Conservation (phyloP, 37 sponge, comb jelly and placozoan species). For the Beroe ovata region DNA sequence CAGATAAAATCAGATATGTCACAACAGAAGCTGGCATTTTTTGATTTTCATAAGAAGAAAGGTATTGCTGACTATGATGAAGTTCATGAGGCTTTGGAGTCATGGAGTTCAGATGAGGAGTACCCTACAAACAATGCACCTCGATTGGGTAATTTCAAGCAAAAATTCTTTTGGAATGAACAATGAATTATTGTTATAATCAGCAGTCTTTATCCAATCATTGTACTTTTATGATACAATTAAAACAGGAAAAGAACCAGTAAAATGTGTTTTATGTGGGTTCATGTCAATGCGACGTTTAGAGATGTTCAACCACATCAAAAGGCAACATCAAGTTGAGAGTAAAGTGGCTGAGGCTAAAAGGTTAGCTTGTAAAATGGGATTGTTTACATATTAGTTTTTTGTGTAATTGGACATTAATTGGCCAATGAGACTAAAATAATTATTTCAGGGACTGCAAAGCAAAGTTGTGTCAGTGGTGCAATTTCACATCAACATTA, state of each 20-base stretch:
- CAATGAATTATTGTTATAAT: no score
- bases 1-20: neutral
- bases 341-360: neutral
- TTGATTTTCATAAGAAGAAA: neutral
- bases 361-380: neutral
- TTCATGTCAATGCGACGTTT: neutral
- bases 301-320: neutral
- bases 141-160: no score
- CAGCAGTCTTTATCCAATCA: no score
- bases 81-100: neutral
- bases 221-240: no score
- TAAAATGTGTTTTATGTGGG: neutral
- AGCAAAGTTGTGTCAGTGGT: neutral
- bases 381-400: no score
- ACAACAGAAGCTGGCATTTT: neutral
- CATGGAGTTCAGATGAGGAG: conserved; percentile 52
- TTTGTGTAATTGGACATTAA: no score
- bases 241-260: neutral
- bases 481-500: neutral
- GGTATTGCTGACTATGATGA: neutral
- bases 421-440: no score
- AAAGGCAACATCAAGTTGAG: neutral
- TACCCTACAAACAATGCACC: neutral
- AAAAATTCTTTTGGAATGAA: no score
- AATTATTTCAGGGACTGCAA: no score